Conservation (phyloP, 2,113 vertebrate species). For the Sterrhoptilus dennistouni region DNA sequence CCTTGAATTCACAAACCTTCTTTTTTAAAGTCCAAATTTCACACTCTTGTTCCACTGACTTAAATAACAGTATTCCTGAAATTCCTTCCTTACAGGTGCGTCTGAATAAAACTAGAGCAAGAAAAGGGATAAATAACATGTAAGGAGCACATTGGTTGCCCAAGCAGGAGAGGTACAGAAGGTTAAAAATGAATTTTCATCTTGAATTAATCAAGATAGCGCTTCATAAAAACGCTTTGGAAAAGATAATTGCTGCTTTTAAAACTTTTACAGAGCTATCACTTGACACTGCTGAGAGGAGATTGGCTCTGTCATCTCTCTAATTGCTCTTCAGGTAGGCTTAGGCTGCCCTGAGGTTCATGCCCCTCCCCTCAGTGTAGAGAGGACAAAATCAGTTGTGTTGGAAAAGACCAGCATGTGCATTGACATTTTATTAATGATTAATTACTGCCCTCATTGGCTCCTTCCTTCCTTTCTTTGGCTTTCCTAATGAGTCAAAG, state of each 20-base stretch:
- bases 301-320: not conserved
- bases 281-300: not conserved
- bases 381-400: not conserved
- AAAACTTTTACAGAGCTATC: not conserved
- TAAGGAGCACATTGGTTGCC: not conserved
- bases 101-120: not conserved
- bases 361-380: not conserved
- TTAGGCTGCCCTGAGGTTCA: not conserved
- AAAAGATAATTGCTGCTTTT: not conserved
- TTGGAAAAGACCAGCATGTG: not conserved
- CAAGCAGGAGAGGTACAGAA: not conserved
- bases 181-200: not conserved
- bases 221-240: not conserved
- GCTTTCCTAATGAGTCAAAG: not conserved
- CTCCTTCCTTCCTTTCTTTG: not conserved
- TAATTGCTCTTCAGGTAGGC: not conserved
- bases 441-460: not conserved
- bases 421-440: not conserved
- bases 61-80: not conserved
- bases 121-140: not conserved
- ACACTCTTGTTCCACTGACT: not conserved
- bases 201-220: not conserved
- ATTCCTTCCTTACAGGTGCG: not conserved
- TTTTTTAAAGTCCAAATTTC: not conserved
- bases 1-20: not conserved